A percentile compares a stretch with the other conserved stretches of the same genome.
Evolutionary conservation across 2,888 invertebrate species (phyloP).

Genomic region (Pandemis corylana): DNA sequence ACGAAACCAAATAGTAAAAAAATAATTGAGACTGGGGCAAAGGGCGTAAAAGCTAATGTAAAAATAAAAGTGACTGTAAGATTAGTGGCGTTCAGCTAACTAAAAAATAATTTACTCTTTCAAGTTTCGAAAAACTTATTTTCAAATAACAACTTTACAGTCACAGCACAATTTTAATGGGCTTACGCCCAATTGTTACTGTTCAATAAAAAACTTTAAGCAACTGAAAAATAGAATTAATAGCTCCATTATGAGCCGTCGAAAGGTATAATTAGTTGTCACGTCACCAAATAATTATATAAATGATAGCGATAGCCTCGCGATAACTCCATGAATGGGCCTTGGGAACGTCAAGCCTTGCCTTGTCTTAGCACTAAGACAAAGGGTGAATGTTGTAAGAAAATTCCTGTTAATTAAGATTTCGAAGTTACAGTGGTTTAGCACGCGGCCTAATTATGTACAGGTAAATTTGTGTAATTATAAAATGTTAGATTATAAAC

Average conservation of each 20-base stretch:
- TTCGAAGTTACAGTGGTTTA: constrained; percentile 14
- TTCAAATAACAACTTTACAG: too few relatives aligned
- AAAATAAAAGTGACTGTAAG: too few relatives aligned
- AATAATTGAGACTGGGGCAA: too few relatives aligned
- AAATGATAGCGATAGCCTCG: constrained; percentile 51
- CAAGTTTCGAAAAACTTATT: too few relatives aligned
- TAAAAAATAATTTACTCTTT: too few relatives aligned
- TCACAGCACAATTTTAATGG: too few relatives aligned
- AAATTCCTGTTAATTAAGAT: constrained; percentile 38
- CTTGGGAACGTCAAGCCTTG: constrained; percentile 47
- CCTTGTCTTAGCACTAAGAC: constrained; percentile 16
- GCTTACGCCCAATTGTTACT: too few relatives aligned
- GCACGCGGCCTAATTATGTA: not conserved
- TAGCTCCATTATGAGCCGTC: constrained; percentile 50
- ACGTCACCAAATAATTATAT: constrained; percentile 67
- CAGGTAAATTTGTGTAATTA: not conserved
- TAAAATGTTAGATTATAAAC: too few relatives aligned
- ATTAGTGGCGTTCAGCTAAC: too few relatives aligned
- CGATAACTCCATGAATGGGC: constrained; percentile 50
- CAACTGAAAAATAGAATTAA: constrained; percentile 10
- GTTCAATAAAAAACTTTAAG: not conserved
- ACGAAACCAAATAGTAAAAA: too few relatives aligned
- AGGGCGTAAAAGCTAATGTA: too few relatives aligned
- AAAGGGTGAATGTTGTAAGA: constrained; percentile 41
- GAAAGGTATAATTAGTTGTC: constrained; percentile 38